Conservation (phyloP, 2,888 invertebrate genomes). For the Trissolcus japonicus region DNA sequence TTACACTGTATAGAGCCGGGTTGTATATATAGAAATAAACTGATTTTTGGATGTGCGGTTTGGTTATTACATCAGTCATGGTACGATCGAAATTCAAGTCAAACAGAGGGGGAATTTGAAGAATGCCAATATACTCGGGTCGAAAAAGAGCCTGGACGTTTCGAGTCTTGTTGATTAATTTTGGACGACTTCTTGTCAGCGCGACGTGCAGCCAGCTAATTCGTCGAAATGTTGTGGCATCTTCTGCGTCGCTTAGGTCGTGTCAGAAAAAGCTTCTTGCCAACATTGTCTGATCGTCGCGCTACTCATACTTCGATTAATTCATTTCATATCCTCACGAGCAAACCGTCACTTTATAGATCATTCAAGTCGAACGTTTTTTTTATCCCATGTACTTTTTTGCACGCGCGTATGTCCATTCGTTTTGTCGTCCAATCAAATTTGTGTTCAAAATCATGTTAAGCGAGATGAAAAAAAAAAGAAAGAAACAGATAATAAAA, state of each 20-base stretch:
- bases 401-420: background rate
- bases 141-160: conserved; percentile 53
- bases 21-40: too few species aligned
- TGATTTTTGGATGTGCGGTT: too few species aligned
- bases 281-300: conserved; percentile 32
- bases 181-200: conserved; percentile 54
- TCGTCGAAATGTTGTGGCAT: conserved; percentile 46
- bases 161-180: conserved; percentile 54
- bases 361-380: background rate
- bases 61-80: conserved; percentile 11
- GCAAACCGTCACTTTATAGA: conserved; percentile 3
- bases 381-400: too few species aligned
- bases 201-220: conserved; percentile 41
- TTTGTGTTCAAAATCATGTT: too few species aligned
- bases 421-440: too few species aligned
- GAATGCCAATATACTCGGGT: conserved; percentile 51
- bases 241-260: conserved; percentile 17
- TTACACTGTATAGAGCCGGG: too few species aligned
- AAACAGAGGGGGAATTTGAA: conserved; percentile 43
- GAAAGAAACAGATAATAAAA: background rate
- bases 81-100: conserved; percentile 57
- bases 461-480: background rate
- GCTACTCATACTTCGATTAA: conserved; percentile 24
- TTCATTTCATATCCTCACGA: conserved; percentile 19
- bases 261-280: conserved; percentile 35